Evolutionary conservation across 1,140 invertebrate species (phyloP), one percentile per base, ranked within the genome.

Genomic region (Chironomus striatipennis): DNA sequence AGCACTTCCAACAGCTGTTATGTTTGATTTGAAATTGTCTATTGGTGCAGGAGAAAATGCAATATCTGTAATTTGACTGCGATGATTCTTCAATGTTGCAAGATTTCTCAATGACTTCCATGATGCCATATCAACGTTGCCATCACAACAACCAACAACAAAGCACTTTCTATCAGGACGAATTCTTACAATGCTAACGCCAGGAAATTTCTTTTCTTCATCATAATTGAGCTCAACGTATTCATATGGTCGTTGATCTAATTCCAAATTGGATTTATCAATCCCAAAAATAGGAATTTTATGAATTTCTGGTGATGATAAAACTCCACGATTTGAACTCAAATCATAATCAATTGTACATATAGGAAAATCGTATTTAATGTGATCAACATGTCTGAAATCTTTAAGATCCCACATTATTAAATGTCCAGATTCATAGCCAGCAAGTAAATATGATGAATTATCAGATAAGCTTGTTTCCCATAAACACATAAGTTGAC

Each of bases 131-230:
- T 92, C 84, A 65, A 94, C 84, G 73, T 87, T 86, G 5, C 88
- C 88, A 79, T 95, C 93, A 90, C 90, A 93, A 20, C 91, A 89
- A 43, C 88, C 92, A 21, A 86, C 85, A 20, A 88, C 87, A 79
- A 94, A 88, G 7, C 95, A 88, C 81, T 90, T 93, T 10, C 88
- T 85, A 83, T 94, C 92, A 0, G 82, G 78, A 74, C 91, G 85
- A 73, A 92, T 87, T 76, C 85, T 84, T n/a, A 93, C 83, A 76
- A 86, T 85, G 79, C 88, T 90, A 42, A 89, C 88, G 65, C 93
- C 93, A 7, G 87, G 82, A 81, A 92, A 92, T 77, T 88, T 91
- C 10, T 6, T 5, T 0, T 17, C 18, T 20, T 70, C 65, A 20
- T 20, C 7, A 7, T 70, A 6, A 9, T 70, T 17, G 3, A 70